Percentiles rank a stretch among this genome's conserved stretches.
phyloP scores from a whole-genome alignment of 2,113 vertebrate species.

The Brevimyrus niger region DNA sequence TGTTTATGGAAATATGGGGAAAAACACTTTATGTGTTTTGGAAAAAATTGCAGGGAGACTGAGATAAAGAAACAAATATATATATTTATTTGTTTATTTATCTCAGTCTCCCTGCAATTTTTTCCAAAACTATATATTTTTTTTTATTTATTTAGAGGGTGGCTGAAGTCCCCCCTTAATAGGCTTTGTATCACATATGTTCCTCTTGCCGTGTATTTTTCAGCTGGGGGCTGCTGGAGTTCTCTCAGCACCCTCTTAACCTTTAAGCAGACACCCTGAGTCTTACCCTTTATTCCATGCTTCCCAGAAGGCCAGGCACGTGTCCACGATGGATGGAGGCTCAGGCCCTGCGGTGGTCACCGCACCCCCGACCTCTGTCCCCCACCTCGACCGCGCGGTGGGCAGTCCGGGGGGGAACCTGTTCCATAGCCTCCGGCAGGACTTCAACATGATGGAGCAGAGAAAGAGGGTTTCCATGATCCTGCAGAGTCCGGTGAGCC shows the following conservation, averaged over 20 bases:
- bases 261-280: background rate
- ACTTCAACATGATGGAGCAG: slow-evolving; percentile 98
- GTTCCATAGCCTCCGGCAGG: slow-evolving; percentile 85
- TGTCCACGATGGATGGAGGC: slow-evolving; percentile 86
- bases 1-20: background rate
- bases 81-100: no score
- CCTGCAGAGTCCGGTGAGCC: slow-evolving; percentile 85
- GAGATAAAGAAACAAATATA: background rate
- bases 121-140: no score
- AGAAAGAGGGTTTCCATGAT: slow-evolving; percentile 95
- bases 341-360: slow-evolving; percentile 88
- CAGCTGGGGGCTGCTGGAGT: background rate
- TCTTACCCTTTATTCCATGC: background rate
- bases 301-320: slow-evolving; percentile 40
- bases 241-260: background rate
- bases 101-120: no score
- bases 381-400: slow-evolving; percentile 91
- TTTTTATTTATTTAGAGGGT: no score
- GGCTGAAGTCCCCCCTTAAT: background rate
- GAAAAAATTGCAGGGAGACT: background rate
- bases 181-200: background rate
- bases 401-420: slow-evolving; percentile 89
- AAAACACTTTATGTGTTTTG: background rate
- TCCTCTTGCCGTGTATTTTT: background rate
- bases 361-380: slow-evolving; percentile 83